Evolutionary conservation across 35 echinoderm and acorn worm genomes (phyloP), one percentile per base, ranked within the genome.

Genomic region (Hemicentrotus pulcherrimus): DNA sequence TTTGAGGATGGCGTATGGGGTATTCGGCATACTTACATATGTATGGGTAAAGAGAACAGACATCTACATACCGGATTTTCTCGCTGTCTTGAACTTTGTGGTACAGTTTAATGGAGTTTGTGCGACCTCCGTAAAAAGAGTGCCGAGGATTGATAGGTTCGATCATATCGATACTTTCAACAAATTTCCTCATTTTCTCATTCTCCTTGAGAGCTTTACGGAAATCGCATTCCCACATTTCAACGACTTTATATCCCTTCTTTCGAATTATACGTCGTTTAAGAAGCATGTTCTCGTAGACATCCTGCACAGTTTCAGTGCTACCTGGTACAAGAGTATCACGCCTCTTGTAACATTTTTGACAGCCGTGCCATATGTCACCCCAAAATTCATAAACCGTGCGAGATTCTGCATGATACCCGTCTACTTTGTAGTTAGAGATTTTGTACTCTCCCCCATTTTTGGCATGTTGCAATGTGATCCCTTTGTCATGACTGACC

Each of bases 121-220:
- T 97, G 9, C 96, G 85, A 0, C 97, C 96, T 5, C 95, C 97
- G n/a, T 94, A 98, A 48, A 98, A 97, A 3, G 94, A 94, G 0
- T 97, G 95, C 6, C 94, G 11, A 0, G 91, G 91, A 9, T 92
- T 32, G 28, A 92, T 0, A 60, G 18, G 94, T 59, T 92, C 59
- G 28, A 5, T 52, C 28, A 32, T 35, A 55, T 18, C 12, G 31
- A 94, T 47, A 13, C 5, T 47, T 48, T 88, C 70, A 16, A 94
- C 71, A 47, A 28, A 91, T 1, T 32, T 78, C 87, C 47, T 88
- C 32, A 92, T 5, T 13, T 4, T 9, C 2, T 85, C 19, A 24
- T 95, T 60, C 14, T 31, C 47, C 7, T 48, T 19, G 22, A 24
- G 31, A 8, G 95, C 87, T 1, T 70, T 35, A 2, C 61, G 59